Conservation (phyloP, 2,888 invertebrate species). For the Phyto melanocephala region DNA sequence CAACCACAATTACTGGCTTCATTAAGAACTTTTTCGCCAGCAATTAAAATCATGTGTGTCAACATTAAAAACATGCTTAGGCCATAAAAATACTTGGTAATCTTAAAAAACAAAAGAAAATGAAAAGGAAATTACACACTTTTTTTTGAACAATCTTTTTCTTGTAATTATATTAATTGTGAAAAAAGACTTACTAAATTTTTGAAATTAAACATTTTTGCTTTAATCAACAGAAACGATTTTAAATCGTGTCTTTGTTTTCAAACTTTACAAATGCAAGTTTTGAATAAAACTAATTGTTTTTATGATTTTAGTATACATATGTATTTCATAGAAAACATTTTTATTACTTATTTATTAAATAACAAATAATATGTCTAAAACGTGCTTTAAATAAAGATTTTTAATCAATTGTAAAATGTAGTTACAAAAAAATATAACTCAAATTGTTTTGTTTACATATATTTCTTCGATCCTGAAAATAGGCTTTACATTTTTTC, state of each 20-base stretch:
- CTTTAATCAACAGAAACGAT: not conserved
- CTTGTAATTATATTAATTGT: not conserved
- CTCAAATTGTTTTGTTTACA: not conserved
- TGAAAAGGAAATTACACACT: not conserved
- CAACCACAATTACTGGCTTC: constrained; percentile 12
- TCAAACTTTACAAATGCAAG: not conserved
- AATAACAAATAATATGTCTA: not conserved
- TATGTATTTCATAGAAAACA: not conserved
- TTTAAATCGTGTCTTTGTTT: not conserved
- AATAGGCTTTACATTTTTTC: not conserved
- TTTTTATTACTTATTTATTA: not conserved
- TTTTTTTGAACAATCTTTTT: not conserved
- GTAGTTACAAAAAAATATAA: not conserved
- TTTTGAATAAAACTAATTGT: constrained; percentile 7
- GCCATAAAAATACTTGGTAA: constrained; percentile 13
- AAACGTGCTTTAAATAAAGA: constrained; percentile 42
- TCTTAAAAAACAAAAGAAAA: not conserved
- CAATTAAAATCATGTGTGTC: constrained; percentile 7
- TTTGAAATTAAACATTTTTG: constrained; percentile 23
- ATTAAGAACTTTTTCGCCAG: constrained; percentile 14
- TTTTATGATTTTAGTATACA: not conserved
- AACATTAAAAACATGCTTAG: not conserved
- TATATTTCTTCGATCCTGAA: not conserved
- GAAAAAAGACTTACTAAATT: not conserved
- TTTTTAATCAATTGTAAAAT: constrained; percentile 15